A percentile compares a stretch with the other conserved stretches of the same genome.
These are phyloP conservation scores for Nycteola revayana DNA, from an alignment of 2,888 invertebrate genomes.

Conservation along the genomic window DNA sequence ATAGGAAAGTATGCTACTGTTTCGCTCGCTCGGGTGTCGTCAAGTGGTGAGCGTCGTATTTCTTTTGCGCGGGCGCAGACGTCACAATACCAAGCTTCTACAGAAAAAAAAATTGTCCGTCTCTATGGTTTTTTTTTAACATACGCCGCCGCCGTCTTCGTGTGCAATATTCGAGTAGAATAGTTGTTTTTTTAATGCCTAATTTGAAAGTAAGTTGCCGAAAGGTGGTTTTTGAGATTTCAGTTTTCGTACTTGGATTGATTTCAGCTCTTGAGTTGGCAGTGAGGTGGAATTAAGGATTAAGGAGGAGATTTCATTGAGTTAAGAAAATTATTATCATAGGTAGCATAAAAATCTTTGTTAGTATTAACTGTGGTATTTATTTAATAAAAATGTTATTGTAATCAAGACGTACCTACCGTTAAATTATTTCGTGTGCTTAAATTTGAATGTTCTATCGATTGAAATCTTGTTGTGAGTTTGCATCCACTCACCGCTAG, in stretches of 20 bases:
- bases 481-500: slow-evolving; percentile 59
- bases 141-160: slow-evolving; percentile 53
- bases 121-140: slow-evolving; percentile 59
- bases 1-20: slow-evolving; percentile 19
- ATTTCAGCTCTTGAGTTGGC: no score
- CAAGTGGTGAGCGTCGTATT: slow-evolving; percentile 49
- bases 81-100: slow-evolving; percentile 70
- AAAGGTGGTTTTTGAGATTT: slow-evolving; percentile 40
- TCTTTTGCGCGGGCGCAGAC: slow-evolving; percentile 64
- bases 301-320: no score
- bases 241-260: no score
- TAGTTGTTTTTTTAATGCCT: slow-evolving; percentile 58
- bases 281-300: slow-evolving; percentile 46
- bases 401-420: no score
- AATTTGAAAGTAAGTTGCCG: slow-evolving; percentile 67
- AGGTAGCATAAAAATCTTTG: no score
- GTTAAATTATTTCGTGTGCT: no score
- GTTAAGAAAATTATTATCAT: no score
- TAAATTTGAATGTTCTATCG: no score
- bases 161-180: slow-evolving; percentile 79
- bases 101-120: slow-evolving; percentile 77
- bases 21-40: slow-evolving; percentile 41
- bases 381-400: no score
- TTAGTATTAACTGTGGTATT: no score
- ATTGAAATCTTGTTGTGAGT: no score